Evolutionary conservation across 2,797 vertebrate genomes (phyloP), one percentile per base, ranked within the genome.

Genomic region (Harpagifer antarcticus): DNA sequence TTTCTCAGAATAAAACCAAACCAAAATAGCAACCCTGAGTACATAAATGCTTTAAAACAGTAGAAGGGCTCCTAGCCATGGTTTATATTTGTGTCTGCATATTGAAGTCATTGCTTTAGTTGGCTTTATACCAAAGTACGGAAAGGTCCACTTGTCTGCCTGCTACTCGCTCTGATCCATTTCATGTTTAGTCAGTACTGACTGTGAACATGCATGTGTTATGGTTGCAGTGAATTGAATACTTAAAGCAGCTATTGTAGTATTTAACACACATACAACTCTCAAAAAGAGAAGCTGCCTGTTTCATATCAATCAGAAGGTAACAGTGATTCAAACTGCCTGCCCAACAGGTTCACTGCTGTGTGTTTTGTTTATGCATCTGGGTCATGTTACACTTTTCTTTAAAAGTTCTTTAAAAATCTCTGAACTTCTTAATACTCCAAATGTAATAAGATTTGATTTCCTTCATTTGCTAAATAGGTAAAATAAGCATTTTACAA

Each of bases 51-150:
- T 16, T 5, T 15, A 14, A 27, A 33, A 3, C 8, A 11, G 1
- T 7, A 11, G 2, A 40, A 47, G 1, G 0, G 4, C 3, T 47
- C 2, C 1, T 50, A 0, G 55, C 2, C 55, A 3, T 0, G 3
- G 1, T 27, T 53, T 3, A 23, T 1, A 13, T 70, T 53, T 15
- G 2, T 8, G 50, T 62, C 9, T 49, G 40, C 31, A 44, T 43
- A 19, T 44, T 14, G 2, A 6, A 20, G 12, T 19, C 5, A 9
- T 23, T 45, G 3, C 5, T 44, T 17, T 27, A 59, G 3, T 19
- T 84, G 58, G 60, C 66, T 67, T 17, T 2, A 7, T 8, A 52
- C 19, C 49, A 45, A 66, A 3, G 16, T 19, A 5, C 40, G 9
- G 40, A 14, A 3, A 1, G 3, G 27, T 70, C 13, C 37, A 27